These are phyloP conservation scores for Ceratoteleas bidentatus DNA, from an alignment of 1,140 invertebrate species.

Conservation along the genomic window DNA sequence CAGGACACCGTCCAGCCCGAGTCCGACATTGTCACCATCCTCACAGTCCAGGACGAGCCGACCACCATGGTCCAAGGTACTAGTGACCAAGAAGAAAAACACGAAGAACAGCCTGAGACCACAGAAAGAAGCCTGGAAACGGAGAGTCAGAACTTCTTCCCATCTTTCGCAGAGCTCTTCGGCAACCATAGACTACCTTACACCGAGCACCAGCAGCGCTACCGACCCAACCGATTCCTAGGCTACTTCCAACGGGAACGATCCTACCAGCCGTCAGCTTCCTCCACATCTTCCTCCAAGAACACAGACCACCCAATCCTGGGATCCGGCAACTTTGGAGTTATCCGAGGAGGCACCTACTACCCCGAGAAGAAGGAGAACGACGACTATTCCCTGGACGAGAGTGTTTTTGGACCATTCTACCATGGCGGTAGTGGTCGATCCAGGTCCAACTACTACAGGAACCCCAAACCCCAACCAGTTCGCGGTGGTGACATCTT, in stretches of 20 bases:
- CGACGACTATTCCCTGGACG: constrained; percentile 81
- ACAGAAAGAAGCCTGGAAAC: constrained; percentile 76
- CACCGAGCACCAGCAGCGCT: constrained; percentile 75
- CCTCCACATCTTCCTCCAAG: constrained; percentile 66
- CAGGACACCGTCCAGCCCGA: constrained; percentile 25
- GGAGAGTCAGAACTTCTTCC: constrained; percentile 81
- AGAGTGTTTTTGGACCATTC: constrained; percentile 82
- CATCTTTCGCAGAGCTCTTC: constrained; percentile 81
- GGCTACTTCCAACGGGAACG: constrained; percentile 78
- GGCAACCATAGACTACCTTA: constrained; percentile 76
- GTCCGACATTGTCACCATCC: constrained; percentile 30
- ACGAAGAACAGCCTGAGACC: constrained; percentile 23
- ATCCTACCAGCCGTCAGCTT: constrained; percentile 66
- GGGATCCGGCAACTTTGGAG: constrained; percentile 94
- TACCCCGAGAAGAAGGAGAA: constrained; percentile 84
- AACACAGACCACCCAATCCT: constrained; percentile 82
- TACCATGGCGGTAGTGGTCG: constrained; percentile 87
- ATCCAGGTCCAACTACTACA: constrained; percentile 83
- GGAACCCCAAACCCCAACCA: constrained; percentile 80
- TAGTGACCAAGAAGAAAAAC: constrained; percentile 55
- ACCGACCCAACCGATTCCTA: constrained; percentile 77
- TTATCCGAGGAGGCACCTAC: constrained; percentile 93
- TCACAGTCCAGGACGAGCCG: constrained; percentile 32
- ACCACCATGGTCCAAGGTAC: constrained; percentile 39
- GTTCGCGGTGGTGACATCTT: constrained; percentile 82